Conservation (phyloP, 2,888 invertebrate genomes). For the Conchocele bisecta region DNA sequence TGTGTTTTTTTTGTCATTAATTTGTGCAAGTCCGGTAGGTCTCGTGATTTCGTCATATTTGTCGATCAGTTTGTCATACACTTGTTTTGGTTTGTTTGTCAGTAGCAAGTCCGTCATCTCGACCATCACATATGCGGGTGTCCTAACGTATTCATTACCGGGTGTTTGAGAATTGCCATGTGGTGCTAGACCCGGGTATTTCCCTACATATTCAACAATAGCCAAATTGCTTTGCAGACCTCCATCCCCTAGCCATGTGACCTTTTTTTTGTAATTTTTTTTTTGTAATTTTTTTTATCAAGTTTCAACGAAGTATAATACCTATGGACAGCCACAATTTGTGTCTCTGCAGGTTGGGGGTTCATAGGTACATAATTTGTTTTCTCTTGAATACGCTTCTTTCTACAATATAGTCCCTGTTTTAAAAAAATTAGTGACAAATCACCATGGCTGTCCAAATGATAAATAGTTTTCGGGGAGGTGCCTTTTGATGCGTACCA, state of each 20-base stretch:
- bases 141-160: slow-evolving; percentile 16
- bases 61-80: slow-evolving; percentile 1
- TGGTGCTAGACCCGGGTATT: slow-evolving; percentile 30
- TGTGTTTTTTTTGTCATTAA: slow-evolving; percentile 1
- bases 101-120: slow-evolving; percentile 5
- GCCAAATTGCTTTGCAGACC: slow-evolving; percentile 10
- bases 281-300: too few species aligned
- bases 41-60: slow-evolving; percentile 18
- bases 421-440: too few species aligned
- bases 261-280: slow-evolving; percentile 43
- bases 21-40: not conserved
- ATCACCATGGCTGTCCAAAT: too few species aligned
- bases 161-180: slow-evolving; percentile 23
- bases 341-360: too few species aligned
- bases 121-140: slow-evolving; percentile 21
- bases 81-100: slow-evolving; percentile 11
- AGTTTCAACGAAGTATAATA: too few species aligned
- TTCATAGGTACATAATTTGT: too few species aligned
- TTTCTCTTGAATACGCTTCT: too few species aligned
- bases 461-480: too few species aligned
- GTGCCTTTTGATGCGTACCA: too few species aligned
- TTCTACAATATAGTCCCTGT: too few species aligned
- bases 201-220: slow-evolving; percentile 30
- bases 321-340: too few species aligned
- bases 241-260: slow-evolving; percentile 36